These are phyloP conservation scores for Diarsia rubi DNA, from an alignment of 2,888 invertebrate genomes.

Conservation along the genomic window DNA sequence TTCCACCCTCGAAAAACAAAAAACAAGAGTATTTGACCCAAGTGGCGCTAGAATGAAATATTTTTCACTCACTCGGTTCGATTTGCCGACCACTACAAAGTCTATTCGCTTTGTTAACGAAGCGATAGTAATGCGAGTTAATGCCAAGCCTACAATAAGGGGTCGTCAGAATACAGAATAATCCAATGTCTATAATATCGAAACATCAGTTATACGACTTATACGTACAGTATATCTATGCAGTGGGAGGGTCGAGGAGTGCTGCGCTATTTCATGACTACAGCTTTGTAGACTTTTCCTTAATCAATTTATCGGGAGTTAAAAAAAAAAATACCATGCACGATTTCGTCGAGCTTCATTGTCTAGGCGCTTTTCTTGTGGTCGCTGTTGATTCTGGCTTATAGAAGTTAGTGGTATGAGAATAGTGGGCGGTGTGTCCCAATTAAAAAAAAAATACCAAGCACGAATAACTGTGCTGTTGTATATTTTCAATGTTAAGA, in stretches of 20 bases:
- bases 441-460: too few species aligned
- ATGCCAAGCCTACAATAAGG: not conserved
- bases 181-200: not conserved
- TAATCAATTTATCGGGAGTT: not conserved
- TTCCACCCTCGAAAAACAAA: too few species aligned
- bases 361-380: too few species aligned
- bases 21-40: too few species aligned
- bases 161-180: not conserved
- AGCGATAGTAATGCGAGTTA: not conserved
- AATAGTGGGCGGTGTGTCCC: too few species aligned
- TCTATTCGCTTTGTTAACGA: not conserved
- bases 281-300: not conserved
- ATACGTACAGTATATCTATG: not conserved
- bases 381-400: too few species aligned
- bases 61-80: not conserved
- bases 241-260: not conserved
- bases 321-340: not conserved
- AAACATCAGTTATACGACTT: conserved; percentile 1
- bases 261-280: not conserved
- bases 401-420: too few species aligned
- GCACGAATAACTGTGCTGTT: too few species aligned
- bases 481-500: too few species aligned
- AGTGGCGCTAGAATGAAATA: conserved; percentile 3
- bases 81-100: not conserved
- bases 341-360: too few species aligned